Percentiles rank a stretch among this genome's conserved stretches.
These are phyloP conservation scores for Arvicanthis niloticus DNA, from an alignment of 2,113 vertebrate genomes.

Conservation along the genomic window DNA sequence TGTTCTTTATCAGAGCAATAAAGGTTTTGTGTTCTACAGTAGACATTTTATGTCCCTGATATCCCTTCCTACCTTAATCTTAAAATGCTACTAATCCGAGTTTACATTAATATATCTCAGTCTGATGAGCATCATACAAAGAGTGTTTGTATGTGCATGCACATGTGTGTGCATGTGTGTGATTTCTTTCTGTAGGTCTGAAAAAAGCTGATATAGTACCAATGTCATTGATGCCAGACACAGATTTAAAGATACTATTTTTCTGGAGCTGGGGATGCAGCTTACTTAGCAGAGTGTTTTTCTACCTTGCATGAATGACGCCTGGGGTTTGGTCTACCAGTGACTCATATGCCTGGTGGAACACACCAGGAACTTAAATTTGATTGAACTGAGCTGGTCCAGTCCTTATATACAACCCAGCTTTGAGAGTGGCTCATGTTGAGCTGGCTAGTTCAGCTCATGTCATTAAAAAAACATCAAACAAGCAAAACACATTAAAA, in stretches of 20 bases:
- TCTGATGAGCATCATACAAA: not conserved
- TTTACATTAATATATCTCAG: not conserved
- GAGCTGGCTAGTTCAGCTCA: not conserved
- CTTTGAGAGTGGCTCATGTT: not conserved
- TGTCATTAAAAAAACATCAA: not conserved
- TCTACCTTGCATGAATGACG: not conserved
- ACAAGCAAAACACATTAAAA: not conserved
- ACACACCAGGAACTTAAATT: not conserved
- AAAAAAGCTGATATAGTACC: not conserved
- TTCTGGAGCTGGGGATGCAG: not conserved
- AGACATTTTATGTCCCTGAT: not conserved
- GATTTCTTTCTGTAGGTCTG: not conserved
- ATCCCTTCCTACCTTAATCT: conserved; percentile 16
- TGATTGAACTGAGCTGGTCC: not conserved
- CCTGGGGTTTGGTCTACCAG: not conserved
- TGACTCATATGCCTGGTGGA: no score
- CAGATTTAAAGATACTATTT: not conserved
- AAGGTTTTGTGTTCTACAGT: not conserved
- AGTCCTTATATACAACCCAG: not conserved
- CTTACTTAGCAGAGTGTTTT: no score
- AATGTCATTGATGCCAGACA: not conserved
- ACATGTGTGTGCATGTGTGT: not conserved
- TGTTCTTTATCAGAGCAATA: not conserved
- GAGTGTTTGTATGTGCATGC: not conserved
- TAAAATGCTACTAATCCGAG: conserved; percentile 6